phyloP scores from a whole-genome alignment of 2,797 vertebrate species.

The Channallabes apus region DNA sequence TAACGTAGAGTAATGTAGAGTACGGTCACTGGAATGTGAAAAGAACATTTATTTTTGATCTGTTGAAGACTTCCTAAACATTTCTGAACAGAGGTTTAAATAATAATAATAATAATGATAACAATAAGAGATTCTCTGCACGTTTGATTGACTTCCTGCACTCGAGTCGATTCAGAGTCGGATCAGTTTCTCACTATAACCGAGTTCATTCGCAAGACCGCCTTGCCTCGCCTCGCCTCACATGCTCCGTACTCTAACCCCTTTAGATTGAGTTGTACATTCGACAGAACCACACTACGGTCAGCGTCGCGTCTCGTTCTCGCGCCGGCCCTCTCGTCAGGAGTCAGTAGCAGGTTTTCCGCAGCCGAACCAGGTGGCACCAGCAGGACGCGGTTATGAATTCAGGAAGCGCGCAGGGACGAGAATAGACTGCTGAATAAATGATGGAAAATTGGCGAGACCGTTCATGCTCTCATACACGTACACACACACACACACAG shows the following conservation, averaged over 20 bases:
- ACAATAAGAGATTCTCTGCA: background rate
- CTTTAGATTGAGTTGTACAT: background rate
- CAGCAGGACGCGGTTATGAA: background rate
- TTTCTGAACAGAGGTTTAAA: too few species aligned
- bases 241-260: background rate
- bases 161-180: background rate
- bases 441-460: constrained; percentile 26
- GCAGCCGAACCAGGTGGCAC: background rate
- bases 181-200: too few species aligned
- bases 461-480: background rate
- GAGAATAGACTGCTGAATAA: constrained; percentile 46
- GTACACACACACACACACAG: background rate
- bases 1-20: too few species aligned
- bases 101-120: too few species aligned
- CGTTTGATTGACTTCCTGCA: background rate
- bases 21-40: background rate
- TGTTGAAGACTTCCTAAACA: background rate
- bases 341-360: background rate
- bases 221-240: background rate
- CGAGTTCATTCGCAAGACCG: background rate
- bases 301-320: background rate
- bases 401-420: constrained; percentile 2
- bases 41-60: background rate
- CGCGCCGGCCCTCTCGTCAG: too few species aligned
- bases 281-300: background rate